A percentile compares a stretch with the other conserved stretches of the same genome.
phyloP scores from a whole-genome alignment of 2,888 invertebrate species.

The Melieria omissa region DNA sequence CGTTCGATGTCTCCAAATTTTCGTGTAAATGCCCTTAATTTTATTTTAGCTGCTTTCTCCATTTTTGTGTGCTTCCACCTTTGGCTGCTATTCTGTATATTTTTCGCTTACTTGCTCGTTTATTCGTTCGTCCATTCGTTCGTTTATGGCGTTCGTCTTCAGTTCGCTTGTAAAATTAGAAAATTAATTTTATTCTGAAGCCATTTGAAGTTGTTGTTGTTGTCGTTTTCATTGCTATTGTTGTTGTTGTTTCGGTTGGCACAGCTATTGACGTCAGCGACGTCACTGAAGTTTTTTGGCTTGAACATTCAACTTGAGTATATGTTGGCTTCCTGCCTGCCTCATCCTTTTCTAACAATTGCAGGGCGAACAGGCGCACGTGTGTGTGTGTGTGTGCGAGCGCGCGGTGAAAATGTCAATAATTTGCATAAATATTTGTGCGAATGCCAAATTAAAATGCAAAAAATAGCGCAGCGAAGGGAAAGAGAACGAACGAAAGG shows the following conservation, averaged over 20 bases:
- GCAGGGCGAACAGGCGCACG: no score
- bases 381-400: constrained; percentile 2
- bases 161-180: constrained; percentile 25
- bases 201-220: constrained; percentile 2
- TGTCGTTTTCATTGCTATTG: not conserved
- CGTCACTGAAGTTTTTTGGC: constrained; percentile 12
- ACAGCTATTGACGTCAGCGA: not conserved
- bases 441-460: no score
- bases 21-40: constrained; percentile 15
- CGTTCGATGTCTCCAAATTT: constrained; percentile 15
- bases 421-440: constrained; percentile 37
- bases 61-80: not conserved
- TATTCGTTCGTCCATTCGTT: not conserved
- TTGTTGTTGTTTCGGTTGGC: not conserved
- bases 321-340: not conserved
- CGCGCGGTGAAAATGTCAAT: constrained; percentile 25
- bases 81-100: not conserved
- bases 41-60: constrained; percentile 5
- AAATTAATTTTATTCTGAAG: constrained; percentile 24
- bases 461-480: constrained; percentile 5
- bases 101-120: not conserved
- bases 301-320: not conserved
- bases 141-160: not conserved
- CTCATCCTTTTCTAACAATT: not conserved
- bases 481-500: not conserved